These are phyloP conservation scores for Ataeniobius toweri DNA, from an alignment of 2,797 vertebrate genomes.

Conservation along the genomic window DNA sequence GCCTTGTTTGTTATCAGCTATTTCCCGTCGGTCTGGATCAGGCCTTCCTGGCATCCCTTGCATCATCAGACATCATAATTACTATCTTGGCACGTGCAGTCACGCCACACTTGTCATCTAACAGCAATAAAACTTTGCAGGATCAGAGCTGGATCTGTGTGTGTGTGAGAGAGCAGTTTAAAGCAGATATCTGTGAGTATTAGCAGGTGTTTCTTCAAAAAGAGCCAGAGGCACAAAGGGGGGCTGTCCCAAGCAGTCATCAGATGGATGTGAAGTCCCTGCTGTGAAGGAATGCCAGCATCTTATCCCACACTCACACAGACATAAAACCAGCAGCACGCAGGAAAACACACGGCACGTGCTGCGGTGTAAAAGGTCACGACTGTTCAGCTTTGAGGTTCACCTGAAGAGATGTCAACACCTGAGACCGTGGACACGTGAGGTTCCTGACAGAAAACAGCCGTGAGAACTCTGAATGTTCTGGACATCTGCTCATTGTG, in stretches of 20 bases:
- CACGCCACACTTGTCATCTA: constrained; percentile 60
- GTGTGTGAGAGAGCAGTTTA: constrained; percentile 3
- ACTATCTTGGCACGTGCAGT: constrained; percentile 45
- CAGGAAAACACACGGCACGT: constrained; percentile 14
- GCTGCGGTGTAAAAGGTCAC: constrained; percentile 54
- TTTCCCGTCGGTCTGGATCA: not conserved
- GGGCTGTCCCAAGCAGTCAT: constrained; percentile 54
- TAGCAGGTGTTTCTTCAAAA: constrained; percentile 78
- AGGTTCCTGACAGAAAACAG: constrained; percentile 20
- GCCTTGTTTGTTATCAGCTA: not conserved
- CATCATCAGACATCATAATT: constrained; percentile 15
- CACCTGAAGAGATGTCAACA: constrained; percentile 43
- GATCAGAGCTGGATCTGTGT: constrained; percentile 3
- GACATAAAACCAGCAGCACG: constrained; percentile 4
- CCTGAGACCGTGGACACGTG: constrained; percentile 39
- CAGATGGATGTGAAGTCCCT: constrained; percentile 24
- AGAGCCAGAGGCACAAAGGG: constrained; percentile 30
- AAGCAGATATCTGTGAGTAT: not conserved
- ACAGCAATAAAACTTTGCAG: constrained; percentile 58
- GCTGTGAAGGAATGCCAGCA: constrained; percentile 70
- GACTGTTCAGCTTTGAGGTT: constrained; percentile 37
- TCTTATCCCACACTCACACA: constrained; percentile 23
- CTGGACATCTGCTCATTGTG: constrained; percentile 9
- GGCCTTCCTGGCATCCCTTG: constrained; percentile 2
- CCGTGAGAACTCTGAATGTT: constrained; percentile 17